Base-by-base conservation (phyloP, 2,888 invertebrate genomes). In the Notodonta ziczac region DNA sequence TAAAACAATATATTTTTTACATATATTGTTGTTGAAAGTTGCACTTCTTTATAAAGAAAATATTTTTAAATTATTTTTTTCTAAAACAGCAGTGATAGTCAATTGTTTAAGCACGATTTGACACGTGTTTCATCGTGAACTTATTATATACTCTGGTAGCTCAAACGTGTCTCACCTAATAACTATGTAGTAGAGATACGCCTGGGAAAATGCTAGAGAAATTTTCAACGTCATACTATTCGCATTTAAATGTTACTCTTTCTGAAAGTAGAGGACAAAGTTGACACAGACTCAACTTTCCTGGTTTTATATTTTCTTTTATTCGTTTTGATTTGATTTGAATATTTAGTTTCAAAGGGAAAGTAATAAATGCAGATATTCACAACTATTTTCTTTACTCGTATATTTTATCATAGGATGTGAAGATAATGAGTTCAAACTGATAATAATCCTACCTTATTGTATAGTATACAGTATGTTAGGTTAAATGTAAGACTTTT, bases 141-240 rank as follows among this genome's bases (percentile, higher is more conserved):
- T 42, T 42, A 42, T 42, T 42, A 12, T 5, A 46, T 13, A 13
- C 46, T 46, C n/a, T 0, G n/a, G 46, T 46, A 46, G 46, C 46
- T 46, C 46, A 46, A 46, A 42, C 10, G 46, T 10, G n/a, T 46
- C n/a, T 46, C 5, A 46, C 0, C 5, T 46, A n/a, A 46, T 46
- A 46, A 13, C 46, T 46, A 44, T 9, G 44, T 40, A 67, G 56
- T 16, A 7, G 48, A 10, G 5, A 63, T 55, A 66, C 60, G 52
- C 61, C 64, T 39, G 55, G 64, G 62, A 59, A 69, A 69, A 76
- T 68, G 67, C 73, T 74, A 48, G 59, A 56, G 35, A 63, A 63
- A 59, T 60, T 60, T 48, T 42, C 24, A 35, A 59, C 52, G 50
- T 65, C 62, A 55, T 4, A 53, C 56, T 59, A 63, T 54, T 61